Base-by-base conservation (phyloP, 1,140 invertebrate species). In the Charaxes varanes region DNA sequence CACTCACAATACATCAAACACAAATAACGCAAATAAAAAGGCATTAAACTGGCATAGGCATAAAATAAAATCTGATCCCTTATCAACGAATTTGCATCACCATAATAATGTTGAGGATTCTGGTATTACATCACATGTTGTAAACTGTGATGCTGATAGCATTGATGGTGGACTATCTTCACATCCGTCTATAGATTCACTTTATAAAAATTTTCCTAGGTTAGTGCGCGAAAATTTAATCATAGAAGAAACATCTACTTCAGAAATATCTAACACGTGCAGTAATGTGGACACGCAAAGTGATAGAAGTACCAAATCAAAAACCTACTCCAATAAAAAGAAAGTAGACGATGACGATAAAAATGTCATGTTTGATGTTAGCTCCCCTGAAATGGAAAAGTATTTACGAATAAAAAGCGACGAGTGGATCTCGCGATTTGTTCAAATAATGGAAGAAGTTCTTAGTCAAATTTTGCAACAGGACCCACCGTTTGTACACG, bases 381-480 rank as follows among this genome's bases (percentile, higher is more conserved):
- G 54, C 4, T 51, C 24, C 51, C 6, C 47, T n/a, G 21, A 5
- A 5, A 76, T 80, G 67, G 62, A 68, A 34, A 52, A 72, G 3
- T 44, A 42, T 47, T 60, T 80, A 14, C 57, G 16, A 46, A 53
- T 33, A 21, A 65, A 57, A 48, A 56, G 54, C 31, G 71, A 76
- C 28, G 73, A 78, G 50, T 80, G 69, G 69, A 23, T 76, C 3
- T 73, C 61, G 8, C 57, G 68, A 14, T 79, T 72, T 35, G 43
- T 63, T n/a, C 72, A 79, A 55, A 76, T 79, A 54, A 77, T 82
- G 74, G 74, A 78, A 53, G 67, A 82, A 15, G 67, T 54, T 2
- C 26, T 79, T 2, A 62, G 56, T 8, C 56, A 69, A 44, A 40
- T 82, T 8, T 56, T 79, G 23, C 51, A 55, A 14, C 41, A 54